Conservation (phyloP, 2,888 invertebrate species). For the Stegana nigrithorax region DNA sequence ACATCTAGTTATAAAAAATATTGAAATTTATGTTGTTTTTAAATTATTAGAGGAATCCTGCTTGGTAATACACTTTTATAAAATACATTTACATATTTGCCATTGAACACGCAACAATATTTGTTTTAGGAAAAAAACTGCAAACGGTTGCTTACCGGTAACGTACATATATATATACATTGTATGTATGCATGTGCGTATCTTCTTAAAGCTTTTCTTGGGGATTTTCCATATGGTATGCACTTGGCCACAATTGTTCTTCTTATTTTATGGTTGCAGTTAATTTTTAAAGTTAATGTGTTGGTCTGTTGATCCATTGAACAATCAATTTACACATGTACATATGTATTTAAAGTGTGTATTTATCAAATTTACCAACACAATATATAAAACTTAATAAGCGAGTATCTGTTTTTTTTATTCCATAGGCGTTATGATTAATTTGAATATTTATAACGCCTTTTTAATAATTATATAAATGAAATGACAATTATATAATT, state of each 20-base stretch:
- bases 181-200: not conserved
- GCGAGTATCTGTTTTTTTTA: conserved; percentile 2
- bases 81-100: not conserved
- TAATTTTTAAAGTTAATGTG: not conserved
- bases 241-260: not conserved
- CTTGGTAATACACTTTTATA: not conserved
- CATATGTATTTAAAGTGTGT: no score
- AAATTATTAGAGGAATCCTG: no score
- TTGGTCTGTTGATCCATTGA: not conserved
- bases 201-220: conserved; percentile 13
- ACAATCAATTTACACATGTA: no score
- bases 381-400: not conserved
- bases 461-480: not conserved
- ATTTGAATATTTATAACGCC: not conserved
- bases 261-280: conserved; percentile 1
- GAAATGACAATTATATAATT: not conserved
- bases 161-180: not conserved
- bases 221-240: not conserved
- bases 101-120: no score
- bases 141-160: no score
- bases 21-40: conserved; percentile 3
- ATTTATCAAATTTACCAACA: not conserved
- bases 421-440: no score
- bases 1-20: conserved; percentile 17
- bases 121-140: no score